Evolutionary conservation across 2,888 invertebrate genomes (phyloP).

Genomic region (Perizoma flavofasciatum): DNA sequence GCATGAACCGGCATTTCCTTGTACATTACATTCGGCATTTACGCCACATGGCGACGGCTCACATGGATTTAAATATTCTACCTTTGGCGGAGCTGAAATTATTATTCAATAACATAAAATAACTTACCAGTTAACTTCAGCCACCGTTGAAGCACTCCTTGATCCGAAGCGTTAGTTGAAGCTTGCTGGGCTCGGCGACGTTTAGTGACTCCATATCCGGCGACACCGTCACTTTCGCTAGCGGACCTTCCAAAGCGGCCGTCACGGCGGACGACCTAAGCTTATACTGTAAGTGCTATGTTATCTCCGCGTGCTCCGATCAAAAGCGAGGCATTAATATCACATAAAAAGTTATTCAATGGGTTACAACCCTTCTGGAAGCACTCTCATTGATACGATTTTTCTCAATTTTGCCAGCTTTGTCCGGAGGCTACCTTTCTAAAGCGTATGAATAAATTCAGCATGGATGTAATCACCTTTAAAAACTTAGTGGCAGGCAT

Average conservation of each 20-base stretch:
- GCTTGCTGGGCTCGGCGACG: conserved; percentile 77
- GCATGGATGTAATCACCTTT: conserved; percentile 55
- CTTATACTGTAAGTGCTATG: conserved; percentile 84
- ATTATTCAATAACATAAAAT: conserved; percentile 61
- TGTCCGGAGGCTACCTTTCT: conserved; percentile 67
- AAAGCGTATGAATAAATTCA: conserved; percentile 67
- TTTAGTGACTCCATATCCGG: conserved; percentile 77
- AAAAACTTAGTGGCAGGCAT: conserved; percentile 71
- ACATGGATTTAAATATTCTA: conserved; percentile 83
- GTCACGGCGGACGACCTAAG: conserved; percentile 75
- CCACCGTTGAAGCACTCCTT: conserved; percentile 80
- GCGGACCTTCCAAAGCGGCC: conserved; percentile 78
- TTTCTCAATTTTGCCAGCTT: conserved; percentile 56
- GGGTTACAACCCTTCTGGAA: conserved; percentile 76
- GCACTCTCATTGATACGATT: conserved; percentile 62
- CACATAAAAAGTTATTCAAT: conserved; percentile 72
- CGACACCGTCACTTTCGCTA: conserved; percentile 72
- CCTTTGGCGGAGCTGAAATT: conserved; percentile 75
- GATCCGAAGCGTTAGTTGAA: conserved; percentile 83
- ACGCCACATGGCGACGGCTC: conserved; percentile 87
- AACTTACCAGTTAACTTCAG: conserved; percentile 70
- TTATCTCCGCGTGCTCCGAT: conserved; percentile 83
- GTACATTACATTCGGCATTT: conserved; percentile 89
- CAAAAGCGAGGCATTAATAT: conserved; percentile 82
- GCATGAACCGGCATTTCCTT: conserved; percentile 89